phyloP scores from a whole-genome alignment of 2,797 vertebrate genomes.

The Sarcoramphus papa region DNA sequence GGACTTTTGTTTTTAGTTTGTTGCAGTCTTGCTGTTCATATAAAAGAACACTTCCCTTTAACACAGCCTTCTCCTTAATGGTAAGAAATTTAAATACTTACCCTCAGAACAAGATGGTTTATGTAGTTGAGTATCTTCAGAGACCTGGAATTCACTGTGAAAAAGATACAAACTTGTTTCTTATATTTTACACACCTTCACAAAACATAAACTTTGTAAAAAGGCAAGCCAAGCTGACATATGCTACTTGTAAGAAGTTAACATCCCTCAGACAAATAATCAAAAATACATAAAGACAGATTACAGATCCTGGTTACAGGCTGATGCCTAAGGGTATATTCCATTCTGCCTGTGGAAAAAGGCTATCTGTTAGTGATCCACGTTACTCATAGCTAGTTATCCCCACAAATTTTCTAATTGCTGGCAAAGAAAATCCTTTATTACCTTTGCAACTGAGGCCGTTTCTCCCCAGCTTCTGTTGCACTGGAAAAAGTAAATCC shows the following conservation, averaged over 20 bases:
- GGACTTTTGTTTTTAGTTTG: background rate
- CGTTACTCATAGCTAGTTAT: background rate
- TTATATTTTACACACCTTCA: background rate
- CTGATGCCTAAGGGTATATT: background rate
- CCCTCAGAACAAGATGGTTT: conserved; percentile 44
- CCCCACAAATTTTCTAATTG: background rate
- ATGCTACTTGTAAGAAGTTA: background rate
- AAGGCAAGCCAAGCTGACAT: background rate
- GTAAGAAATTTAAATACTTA: conserved; percentile 2
- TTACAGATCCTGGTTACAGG: background rate
- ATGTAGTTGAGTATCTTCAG: conserved; percentile 7
- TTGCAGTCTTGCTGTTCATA: background rate
- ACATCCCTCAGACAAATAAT: background rate
- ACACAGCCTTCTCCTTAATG: background rate
- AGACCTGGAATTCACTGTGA: conserved; percentile 48
- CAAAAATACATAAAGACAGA: background rate
- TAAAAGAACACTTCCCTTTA: background rate
- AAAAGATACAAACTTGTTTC: background rate
- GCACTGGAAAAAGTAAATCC: background rate
- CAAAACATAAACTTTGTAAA: background rate
- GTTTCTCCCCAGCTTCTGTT: background rate
- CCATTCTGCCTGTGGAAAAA: background rate
- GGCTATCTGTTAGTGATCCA: background rate
- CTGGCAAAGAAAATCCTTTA: background rate
- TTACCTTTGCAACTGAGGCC: conserved; percentile 34